Evolutionary conservation across 2,888 invertebrate genomes (phyloP), one percentile per base, ranked within the genome.

Genomic region (Nemotelus nigrinus): DNA sequence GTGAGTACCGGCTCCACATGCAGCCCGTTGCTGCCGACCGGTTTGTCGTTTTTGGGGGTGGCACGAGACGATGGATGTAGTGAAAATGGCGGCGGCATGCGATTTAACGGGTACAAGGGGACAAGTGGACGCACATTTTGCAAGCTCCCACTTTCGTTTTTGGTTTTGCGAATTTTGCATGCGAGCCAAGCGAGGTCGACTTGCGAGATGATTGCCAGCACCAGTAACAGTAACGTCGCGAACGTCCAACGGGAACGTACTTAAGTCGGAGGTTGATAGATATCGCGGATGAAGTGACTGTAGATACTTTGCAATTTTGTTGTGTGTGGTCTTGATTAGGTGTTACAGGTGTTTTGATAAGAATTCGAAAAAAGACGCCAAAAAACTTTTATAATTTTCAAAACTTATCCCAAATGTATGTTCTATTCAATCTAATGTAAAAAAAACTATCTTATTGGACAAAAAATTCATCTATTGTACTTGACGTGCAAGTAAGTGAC

Each of bases 191-290:
- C 53, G 68, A 70, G 70, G 53, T 70, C 70, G 70, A 70, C 55
- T 53, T 70, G 70, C 55, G 43, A 70, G 70, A 43, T 43, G 41
- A 55, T 7, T 47, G 67, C 67, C 25, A 67, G 25, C 67, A n/a
- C 41, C 3, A 44, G 67, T 47, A 55, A 70, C 70, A 70, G 70
- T 70, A 70, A 70, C 70, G 47, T 70, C 53, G 70, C 70, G 70
- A 43, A 70, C 70, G 53, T 25, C 47, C 3, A 10, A 70, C 5
- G 43, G 43, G 53, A 53, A 44, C 39, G 68, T 53, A 47, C 53
- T 47, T 48, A 48, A 68, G 48, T 48, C 25, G 44, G 10, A 3
- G 25, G 45, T 10, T 44, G 41, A 43, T 41, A 41, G 5, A 2
- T 45, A n/a, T 44, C 45, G 65, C 8, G 65, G 41, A 4, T 39